Base-by-base conservation (phyloP, 2,113 vertebrate species). In the Neodontobutis hainanensis region DNA sequence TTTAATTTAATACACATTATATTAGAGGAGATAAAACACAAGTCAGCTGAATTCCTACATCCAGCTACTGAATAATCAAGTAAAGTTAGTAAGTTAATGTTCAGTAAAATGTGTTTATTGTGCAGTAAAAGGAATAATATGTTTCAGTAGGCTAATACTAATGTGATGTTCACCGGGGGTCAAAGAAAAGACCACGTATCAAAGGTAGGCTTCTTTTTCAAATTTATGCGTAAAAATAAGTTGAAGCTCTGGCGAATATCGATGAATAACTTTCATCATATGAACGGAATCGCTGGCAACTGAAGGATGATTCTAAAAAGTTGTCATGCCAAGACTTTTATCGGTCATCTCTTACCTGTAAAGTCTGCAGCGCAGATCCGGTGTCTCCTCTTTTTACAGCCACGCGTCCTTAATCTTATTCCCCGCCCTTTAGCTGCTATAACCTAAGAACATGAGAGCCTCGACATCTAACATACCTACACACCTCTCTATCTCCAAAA, bases 361-460 rank as follows among this genome's bases (percentile, higher is more conserved):
- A 36, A 19, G 7, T 12, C 52, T 36, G 34, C 32, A 55, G 52
- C 52, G 52, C 52, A 38, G 56, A 58, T 43, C 55, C n/a, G 56
- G 36, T 11, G 56, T 58, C 40, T 58, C 40, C 16, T 6, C 15
- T 11, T 19, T 6, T 19, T 10, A 5, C 40, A 16, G n/a, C 36
- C 1, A 15, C 38, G 38, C 15, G 36, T 43, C 15, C 16, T 40
- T 19, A 12, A 19, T 43, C 35, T 56, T 12, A n/a, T 7, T 43
- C 19, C 15, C 38, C 34, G 12, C 9, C 35, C 8, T 40, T 10
- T 19, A 6, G 16, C n/a, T 14, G 55, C 35, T 4, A n/a, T 10
- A 15, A 16, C 36, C 1, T 5, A 5, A 6, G 8, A 10, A 6
- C 27, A 10, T 32, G 9, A 8, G n/a, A 19, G 3, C 5, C 50